Evolutionary conservation across 2,888 invertebrate genomes (phyloP).

Genomic region (Xylota sylvarum): DNA sequence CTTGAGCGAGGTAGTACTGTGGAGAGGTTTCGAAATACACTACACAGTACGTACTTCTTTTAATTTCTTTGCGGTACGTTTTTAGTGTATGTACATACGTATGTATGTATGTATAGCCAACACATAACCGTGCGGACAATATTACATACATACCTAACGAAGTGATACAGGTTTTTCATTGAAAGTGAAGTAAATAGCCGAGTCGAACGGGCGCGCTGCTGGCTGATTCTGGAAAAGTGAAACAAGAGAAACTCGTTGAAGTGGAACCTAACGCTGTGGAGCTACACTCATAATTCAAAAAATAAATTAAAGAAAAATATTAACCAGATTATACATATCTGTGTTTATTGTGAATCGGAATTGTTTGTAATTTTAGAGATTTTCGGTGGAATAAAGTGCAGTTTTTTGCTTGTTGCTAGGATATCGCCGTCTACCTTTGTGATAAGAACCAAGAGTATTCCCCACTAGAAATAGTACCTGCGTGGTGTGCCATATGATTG

Average conservation of each 20-base stretch:
- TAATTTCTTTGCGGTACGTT: constrained; percentile 13
- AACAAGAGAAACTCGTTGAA: constrained; percentile 64
- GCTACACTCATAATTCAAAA: constrained; percentile 1
- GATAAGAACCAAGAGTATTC: constrained; percentile 53
- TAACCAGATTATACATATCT: constrained; percentile 35
- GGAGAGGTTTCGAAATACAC: constrained; percentile 27
- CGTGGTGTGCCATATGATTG: constrained; percentile 51
- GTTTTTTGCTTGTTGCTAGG: background rate
- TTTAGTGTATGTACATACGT: background rate
- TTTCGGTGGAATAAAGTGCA: constrained; percentile 25
- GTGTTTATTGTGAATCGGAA: background rate
- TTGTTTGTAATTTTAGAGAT: background rate
- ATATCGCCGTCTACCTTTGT: constrained; percentile 34
- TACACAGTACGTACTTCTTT: constrained; percentile 7
- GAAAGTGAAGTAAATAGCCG: constrained; percentile 37
- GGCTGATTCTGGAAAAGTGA: constrained; percentile 57
- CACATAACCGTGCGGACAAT: background rate
- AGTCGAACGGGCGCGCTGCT: background rate
- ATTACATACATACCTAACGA: background rate
- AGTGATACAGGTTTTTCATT: constrained; percentile 53
- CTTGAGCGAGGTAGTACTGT: constrained; percentile 28
- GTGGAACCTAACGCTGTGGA: constrained; percentile 34
- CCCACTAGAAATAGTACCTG: constrained; percentile 25
- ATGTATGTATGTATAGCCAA: background rate
- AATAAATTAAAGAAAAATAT: constrained; percentile 14